These are phyloP conservation scores for Drosophila ficusphila DNA, from an alignment of 1,140 invertebrate species.

Conservation along the genomic window DNA sequence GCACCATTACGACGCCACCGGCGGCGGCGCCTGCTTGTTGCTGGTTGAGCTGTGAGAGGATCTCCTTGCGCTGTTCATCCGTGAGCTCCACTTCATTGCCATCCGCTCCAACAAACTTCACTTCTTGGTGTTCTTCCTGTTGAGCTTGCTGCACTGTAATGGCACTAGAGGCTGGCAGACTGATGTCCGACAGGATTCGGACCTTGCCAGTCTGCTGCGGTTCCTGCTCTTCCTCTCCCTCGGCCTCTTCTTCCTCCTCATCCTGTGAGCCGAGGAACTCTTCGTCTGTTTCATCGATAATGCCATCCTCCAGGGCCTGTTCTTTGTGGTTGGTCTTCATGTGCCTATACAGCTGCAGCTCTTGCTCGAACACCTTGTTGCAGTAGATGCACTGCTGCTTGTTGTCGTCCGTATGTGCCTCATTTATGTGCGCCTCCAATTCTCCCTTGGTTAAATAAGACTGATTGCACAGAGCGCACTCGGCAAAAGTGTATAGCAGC, in stretches of 20 bases:
- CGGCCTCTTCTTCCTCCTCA: constrained; percentile 64
- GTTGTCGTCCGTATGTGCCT: constrained; percentile 83
- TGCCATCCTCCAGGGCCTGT: constrained; percentile 86
- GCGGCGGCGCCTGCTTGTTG: constrained; percentile 70
- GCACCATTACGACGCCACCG: constrained; percentile 83
- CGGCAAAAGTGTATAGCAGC: constrained; percentile 88
- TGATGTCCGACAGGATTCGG: constrained; percentile 85
- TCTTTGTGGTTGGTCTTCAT: constrained; percentile 87
- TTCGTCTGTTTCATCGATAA: constrained; percentile 87
- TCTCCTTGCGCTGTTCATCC: constrained; percentile 79
- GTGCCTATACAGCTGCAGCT: constrained; percentile 88
- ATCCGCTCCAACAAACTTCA: constrained; percentile 80
- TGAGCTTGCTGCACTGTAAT: constrained; percentile 33
- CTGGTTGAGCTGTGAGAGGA: constrained; percentile 78
- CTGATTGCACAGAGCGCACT: constrained; percentile 91
- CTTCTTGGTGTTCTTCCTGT: constrained; percentile 54
- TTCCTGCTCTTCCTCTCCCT: constrained; percentile 42
- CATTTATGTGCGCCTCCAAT: constrained; percentile 85
- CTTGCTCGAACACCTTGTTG: constrained; percentile 87
- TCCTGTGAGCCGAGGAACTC: constrained; percentile 84
- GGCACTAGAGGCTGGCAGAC: constrained; percentile 75
- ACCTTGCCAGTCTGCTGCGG: constrained; percentile 80
- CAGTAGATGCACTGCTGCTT: constrained; percentile 89
- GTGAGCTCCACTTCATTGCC: constrained; percentile 81
- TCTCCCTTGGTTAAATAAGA: constrained; percentile 88